These are phyloP conservation scores for Leptosomus discolor DNA, from an alignment of 2,113 vertebrate genomes.

Conservation along the genomic window DNA sequence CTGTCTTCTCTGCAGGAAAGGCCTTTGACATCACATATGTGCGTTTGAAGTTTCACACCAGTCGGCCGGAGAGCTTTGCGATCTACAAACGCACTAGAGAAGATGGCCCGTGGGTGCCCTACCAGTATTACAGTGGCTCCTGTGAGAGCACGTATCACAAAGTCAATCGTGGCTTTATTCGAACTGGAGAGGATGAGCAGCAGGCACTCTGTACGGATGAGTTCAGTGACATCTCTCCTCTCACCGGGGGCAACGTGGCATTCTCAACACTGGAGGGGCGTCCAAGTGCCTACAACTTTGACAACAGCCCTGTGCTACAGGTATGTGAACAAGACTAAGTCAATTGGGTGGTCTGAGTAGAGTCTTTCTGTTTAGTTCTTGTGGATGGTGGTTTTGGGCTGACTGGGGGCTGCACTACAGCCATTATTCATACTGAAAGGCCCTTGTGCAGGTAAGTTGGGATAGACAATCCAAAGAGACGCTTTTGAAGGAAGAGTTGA, in stretches of 20 bases:
- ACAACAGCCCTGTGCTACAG: conserved; percentile 94
- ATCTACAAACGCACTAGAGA: conserved; percentile 91
- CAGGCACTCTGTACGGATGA: conserved; percentile 94
- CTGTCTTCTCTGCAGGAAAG: conserved; percentile 78
- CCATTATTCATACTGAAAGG: not conserved
- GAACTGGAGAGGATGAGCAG: conserved; percentile 91
- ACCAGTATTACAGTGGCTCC: conserved; percentile 97
- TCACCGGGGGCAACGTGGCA: conserved; percentile 94
- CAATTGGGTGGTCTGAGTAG: rapidly evolving
- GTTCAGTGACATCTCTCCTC: conserved; percentile 98
- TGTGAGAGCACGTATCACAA: conserved; percentile 93
- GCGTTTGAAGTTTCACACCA: conserved; percentile 96
- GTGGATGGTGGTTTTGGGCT: not conserved
- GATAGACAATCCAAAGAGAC: not conserved
- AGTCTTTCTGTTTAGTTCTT: not conserved
- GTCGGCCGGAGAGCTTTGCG: conserved; percentile 93
- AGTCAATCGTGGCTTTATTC: conserved; percentile 84
- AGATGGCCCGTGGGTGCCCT: conserved; percentile 87
- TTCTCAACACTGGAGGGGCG: conserved; percentile 95
- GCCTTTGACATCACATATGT: conserved; percentile 97
- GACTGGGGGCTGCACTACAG: rapidly evolving
- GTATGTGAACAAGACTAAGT: conserved; percentile 44
- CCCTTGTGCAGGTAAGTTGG: not conserved
- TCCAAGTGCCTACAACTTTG: conserved; percentile 95
- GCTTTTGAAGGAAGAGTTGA: not conserved